Base-by-base conservation (phyloP, 2,888 invertebrate genomes). In the Aphrophora alni region DNA sequence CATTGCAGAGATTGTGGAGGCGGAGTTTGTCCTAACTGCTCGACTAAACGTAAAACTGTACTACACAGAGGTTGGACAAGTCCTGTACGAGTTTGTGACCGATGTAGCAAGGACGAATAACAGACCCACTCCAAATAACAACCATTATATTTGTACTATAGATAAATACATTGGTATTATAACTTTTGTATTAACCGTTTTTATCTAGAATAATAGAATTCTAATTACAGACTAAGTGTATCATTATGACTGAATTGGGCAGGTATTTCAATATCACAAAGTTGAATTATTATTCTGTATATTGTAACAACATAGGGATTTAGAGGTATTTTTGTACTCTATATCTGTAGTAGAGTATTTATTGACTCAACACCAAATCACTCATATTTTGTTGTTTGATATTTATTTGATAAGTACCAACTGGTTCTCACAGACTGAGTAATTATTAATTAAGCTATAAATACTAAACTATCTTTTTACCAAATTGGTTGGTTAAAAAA, bases 1-100 rank as follows among this genome's bases (percentile, higher is more conserved):
- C 94, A 94, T 88, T 94, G 94, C 85, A 89, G 94, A 33, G 91
- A 91, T 73, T 95, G 95, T 87, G 95, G 95, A 0, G 90, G 92
- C 84, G 93, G 93, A 1, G 92, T 94, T 0, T 95, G 95, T 87
- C 82, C 83, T 21, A 73, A 44, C 25, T 96, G 95, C 86, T 94
- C 94, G 2, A 90, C 91, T 17, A 90, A 91, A 78, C 89, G 90
- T 78, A 90, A 92, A 85, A 91, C 93, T 24, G 95, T 95, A 17
- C 95, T 95, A 12, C 90, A 91, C 17, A 89, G 92, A 82, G 94
- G 94, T 78, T 95, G 95, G 95, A 88, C 88, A 5, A 88, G 89
- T 17, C 91, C 93, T 0, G 95, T 94, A 0, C 89, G 95, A 80
- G 95, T 95, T 2, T 96, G 95, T 87, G 92, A 94, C 84, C 87